Conservation (phyloP, 2,888 invertebrate species). For the Endomychus coccineus region DNA sequence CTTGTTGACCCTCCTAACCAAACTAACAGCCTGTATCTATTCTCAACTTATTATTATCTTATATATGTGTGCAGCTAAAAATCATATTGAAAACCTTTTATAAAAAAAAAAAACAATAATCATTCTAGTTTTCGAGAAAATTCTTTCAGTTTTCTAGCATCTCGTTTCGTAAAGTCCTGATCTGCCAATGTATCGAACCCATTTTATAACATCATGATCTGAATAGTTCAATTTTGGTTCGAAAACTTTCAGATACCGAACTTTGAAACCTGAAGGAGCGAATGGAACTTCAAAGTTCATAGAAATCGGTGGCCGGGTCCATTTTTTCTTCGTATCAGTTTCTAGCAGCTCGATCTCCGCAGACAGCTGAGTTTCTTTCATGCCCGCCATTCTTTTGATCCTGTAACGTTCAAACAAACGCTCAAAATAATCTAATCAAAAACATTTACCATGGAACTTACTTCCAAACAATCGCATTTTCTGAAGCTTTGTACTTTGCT, state of each 20-base stretch:
- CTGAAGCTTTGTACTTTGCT: slow-evolving; percentile 99
- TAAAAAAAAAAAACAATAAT: too few species aligned
- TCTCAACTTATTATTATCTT: too few species aligned
- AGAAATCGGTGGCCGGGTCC: slow-evolving; percentile 99
- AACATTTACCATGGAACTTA: too few species aligned
- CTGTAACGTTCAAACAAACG: slow-evolving; percentile 44
- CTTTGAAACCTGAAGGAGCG: slow-evolving; percentile 99
- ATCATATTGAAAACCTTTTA: too few species aligned
- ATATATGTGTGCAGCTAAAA: too few species aligned
- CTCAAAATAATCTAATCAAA: too few species aligned
- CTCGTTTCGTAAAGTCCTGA: slow-evolving; percentile 98
- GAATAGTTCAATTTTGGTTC: slow-evolving; percentile 99
- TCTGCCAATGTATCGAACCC: slow-evolving; percentile 99
- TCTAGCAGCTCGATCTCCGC: slow-evolving; percentile 98
- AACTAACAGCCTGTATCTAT: too few species aligned
- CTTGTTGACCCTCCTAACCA: too few species aligned
- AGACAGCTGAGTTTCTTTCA: slow-evolving; percentile 99
- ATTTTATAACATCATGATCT: slow-evolving; percentile 99
- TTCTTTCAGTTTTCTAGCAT: slow-evolving; percentile 73
- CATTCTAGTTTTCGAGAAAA: too few species aligned
- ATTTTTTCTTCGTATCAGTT: slow-evolving; percentile 99
- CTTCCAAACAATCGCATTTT: slow-evolving; percentile 97
- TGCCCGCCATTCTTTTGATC: slow-evolving; percentile 90
- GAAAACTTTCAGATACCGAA: slow-evolving; percentile 98
- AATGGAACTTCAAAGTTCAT: slow-evolving; percentile 99